Percentiles rank a stretch among this genome's conserved stretches.
These are phyloP conservation scores for Mustela nigripes DNA, from an alignment of 2,113 vertebrate genomes.

Conservation along the genomic window DNA sequence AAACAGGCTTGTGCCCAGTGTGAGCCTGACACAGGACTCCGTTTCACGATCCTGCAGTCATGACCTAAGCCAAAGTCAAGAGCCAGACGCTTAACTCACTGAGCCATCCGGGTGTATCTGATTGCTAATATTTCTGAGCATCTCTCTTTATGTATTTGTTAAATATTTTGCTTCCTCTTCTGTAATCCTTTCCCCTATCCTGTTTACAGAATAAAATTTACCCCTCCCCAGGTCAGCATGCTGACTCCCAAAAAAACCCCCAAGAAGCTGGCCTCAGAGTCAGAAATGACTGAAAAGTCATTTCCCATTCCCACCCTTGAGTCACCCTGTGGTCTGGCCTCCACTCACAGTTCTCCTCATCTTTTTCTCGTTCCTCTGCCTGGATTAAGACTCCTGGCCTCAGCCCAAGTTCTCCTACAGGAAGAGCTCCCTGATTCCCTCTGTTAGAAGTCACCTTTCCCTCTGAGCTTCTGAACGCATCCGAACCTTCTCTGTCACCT, in stretches of 20 bases:
- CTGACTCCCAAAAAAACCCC: not conserved
- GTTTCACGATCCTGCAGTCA: not conserved
- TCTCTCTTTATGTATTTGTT: not conserved
- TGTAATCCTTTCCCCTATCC: not conserved
- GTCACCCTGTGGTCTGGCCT: not conserved
- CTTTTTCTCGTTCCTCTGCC: not conserved
- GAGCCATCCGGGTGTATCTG: not conserved
- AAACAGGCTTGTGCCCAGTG: not conserved
- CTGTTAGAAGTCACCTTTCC: not conserved
- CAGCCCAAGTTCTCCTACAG: not conserved
- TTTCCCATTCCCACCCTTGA: not conserved
- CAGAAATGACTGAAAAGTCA: not conserved
- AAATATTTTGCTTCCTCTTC: not conserved
- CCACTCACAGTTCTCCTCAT: not conserved
- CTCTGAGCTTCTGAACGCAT: not conserved
- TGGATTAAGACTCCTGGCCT: not conserved
- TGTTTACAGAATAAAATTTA: not conserved
- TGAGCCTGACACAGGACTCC: not conserved
- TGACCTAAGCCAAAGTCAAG: not conserved
- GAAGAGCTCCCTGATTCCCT: not conserved
- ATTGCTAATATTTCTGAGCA: not conserved
- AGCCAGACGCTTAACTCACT: not conserved
- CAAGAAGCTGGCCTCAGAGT: not conserved
- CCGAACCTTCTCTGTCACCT: not conserved
- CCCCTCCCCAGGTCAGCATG: not conserved